These are phyloP conservation scores for Dione juno DNA, from an alignment of 2,888 invertebrate genomes.

Conservation along the genomic window DNA sequence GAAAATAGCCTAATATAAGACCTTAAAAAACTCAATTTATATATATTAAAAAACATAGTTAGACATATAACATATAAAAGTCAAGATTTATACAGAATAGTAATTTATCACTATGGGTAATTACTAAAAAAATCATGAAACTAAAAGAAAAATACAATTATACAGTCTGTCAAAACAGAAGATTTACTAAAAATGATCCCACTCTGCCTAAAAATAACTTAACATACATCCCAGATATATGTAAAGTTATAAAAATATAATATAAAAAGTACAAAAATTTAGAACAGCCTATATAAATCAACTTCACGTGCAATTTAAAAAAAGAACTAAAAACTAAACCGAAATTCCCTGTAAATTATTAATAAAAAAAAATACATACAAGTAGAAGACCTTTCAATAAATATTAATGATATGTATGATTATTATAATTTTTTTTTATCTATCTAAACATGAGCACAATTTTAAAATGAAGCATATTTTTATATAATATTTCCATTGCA, in stretches of 20 bases:
- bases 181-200: background rate
- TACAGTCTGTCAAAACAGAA: background rate
- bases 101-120: background rate
- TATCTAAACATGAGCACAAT: background rate
- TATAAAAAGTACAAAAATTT: no score
- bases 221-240: no score
- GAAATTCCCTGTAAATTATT: background rate
- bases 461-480: background rate
- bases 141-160: background rate
- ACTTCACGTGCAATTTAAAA: background rate
- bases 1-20: constrained; percentile 1
- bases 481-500: background rate
- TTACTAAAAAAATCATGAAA: background rate
- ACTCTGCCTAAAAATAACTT: background rate
- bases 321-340: background rate
- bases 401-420: constrained; percentile 6
- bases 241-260: no score
- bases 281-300: background rate
- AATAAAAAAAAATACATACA: background rate
- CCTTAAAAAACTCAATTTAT: background rate
- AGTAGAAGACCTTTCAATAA: no score
- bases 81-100: background rate
- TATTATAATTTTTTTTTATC: background rate
- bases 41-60: background rate
- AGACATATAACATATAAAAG: background rate